A percentile compares a stretch with the other conserved stretches of the same genome.
These are phyloP conservation scores for Tetramorium simillimum DNA, from an alignment of 1,140 invertebrate genomes.

Conservation along the genomic window DNA sequence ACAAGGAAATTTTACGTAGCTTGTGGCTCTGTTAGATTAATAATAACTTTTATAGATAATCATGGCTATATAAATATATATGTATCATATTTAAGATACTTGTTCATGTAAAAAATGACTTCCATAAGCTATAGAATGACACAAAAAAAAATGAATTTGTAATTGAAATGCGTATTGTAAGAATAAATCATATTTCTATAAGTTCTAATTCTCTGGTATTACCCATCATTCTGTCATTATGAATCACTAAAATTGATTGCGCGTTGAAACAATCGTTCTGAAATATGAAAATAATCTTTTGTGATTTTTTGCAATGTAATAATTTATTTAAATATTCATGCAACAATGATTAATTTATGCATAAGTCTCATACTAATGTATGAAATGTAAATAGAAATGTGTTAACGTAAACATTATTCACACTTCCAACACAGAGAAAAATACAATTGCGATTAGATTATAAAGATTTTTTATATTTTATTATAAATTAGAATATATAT, in stretches of 20 bases:
- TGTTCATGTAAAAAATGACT: constrained; percentile 62
- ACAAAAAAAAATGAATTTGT: constrained; percentile 74
- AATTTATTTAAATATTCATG: constrained; percentile 33
- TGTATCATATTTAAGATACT: constrained; percentile 49
- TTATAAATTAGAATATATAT: not conserved
- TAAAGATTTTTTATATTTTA: not conserved
- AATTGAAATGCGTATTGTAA: constrained; percentile 78
- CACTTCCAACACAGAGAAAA: not conserved
- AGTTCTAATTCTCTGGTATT: constrained; percentile 74
- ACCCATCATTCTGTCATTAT: constrained; percentile 58
- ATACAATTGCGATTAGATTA: constrained; percentile 17
- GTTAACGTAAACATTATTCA: not conserved
- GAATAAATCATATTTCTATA: constrained; percentile 82
- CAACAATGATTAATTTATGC: constrained; percentile 19
- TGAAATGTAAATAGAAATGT: constrained; percentile 1
- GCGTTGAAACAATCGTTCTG: constrained; percentile 70
- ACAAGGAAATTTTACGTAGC: constrained; percentile 56
- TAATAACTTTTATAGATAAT: constrained; percentile 63
- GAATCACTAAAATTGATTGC: constrained; percentile 29
- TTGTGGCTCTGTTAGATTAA: constrained; percentile 67
- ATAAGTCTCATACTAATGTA: constrained; percentile 6
- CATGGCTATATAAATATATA: constrained; percentile 32
- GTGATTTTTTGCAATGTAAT: constrained; percentile 25
- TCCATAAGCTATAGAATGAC: constrained; percentile 56
- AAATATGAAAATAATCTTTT: constrained; percentile 73